Conservation (phyloP, 2,797 vertebrate species). For the Falco cherrug region DNA sequence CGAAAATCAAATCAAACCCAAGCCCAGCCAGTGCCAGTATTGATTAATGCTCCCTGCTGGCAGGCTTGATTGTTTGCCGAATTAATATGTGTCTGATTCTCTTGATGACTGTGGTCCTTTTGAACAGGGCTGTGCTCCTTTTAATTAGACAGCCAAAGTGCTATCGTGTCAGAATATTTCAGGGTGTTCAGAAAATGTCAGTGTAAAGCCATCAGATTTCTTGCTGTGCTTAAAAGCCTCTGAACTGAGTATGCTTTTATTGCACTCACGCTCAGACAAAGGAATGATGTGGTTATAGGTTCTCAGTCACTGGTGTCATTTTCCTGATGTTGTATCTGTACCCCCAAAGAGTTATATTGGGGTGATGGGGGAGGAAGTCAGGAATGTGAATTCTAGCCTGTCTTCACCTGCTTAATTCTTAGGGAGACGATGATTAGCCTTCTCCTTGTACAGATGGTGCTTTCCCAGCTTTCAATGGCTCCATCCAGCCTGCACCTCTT, state of each 20-base stretch:
- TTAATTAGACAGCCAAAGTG: conserved; percentile 34
- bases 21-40: not conserved
- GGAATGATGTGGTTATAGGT: not conserved
- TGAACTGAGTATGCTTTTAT: not conserved
- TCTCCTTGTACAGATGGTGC: not conserved
- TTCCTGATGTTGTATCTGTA: not conserved
- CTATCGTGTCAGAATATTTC: not conserved
- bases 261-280: not conserved
- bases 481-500: not conserved
- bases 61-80: conserved; percentile 23
- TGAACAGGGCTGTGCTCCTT: conserved; percentile 14
- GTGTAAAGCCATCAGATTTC: conserved; percentile 5
- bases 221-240: conserved; percentile 17
- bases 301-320: not conserved
- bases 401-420: not conserved
- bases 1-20: conserved; percentile 28
- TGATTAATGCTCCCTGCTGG: conserved; percentile 29
- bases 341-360: not conserved
- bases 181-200: conserved; percentile 11
- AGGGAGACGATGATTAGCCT: not conserved
- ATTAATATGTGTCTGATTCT: conserved; percentile 8
- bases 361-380: not conserved
- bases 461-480: not conserved
- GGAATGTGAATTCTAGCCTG: not conserved
- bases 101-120: not conserved